phyloP scores from a whole-genome alignment of 2,113 vertebrate genomes.

The Varanus salvator region DNA sequence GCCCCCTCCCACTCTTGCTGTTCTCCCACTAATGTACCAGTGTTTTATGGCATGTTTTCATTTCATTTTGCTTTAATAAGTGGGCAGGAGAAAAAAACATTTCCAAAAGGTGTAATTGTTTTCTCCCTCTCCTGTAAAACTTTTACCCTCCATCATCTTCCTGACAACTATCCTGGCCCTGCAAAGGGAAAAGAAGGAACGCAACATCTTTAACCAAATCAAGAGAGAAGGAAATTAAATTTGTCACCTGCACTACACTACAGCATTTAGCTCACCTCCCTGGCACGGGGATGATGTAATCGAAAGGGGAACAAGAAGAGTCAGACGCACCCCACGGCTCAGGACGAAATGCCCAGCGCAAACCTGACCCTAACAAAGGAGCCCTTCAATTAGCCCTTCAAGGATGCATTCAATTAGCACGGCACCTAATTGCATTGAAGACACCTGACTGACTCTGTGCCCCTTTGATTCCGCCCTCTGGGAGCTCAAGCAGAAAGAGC shows the following conservation, averaged over 20 bases:
- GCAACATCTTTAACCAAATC: neutral
- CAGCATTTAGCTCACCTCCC: neutral
- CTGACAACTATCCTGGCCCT: too few species aligned
- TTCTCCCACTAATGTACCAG: too few species aligned
- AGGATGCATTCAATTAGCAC: neutral
- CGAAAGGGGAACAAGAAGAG: rapidly evolving
- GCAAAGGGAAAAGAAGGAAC: neutral
- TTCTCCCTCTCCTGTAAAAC: neutral
- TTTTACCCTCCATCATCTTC: neutral
- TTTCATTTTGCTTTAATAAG: neutral
- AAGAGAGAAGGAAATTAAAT: too few species aligned
- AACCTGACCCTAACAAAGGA: neutral
- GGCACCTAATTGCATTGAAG: neutral
- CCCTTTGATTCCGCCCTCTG: neutral
- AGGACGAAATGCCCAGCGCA: neutral
- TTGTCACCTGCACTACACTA: too few species aligned
- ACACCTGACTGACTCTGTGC: neutral
- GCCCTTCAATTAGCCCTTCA: too few species aligned
- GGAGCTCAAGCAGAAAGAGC: neutral
- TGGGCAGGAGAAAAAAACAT: neutral
- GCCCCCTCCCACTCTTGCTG: neutral
- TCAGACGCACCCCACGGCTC: too few species aligned
- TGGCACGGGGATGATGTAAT: constrained; percentile 50
- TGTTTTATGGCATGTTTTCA: neutral
- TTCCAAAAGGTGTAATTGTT: neutral